Evolutionary conservation across 2,113 vertebrate genomes (phyloP).

Genomic region (Puffinus mauretanicus): DNA sequence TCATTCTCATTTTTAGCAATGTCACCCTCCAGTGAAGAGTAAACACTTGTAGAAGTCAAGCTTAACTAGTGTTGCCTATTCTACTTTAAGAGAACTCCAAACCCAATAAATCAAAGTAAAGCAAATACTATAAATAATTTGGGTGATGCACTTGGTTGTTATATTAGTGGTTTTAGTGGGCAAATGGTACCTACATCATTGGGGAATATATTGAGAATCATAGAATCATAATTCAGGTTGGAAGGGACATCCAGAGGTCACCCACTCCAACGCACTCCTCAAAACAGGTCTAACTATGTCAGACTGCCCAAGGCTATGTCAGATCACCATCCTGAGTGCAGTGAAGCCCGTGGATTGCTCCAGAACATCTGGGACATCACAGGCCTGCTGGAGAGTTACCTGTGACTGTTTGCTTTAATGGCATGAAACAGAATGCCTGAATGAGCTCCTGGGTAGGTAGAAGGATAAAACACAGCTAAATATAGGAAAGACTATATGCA

Average conservation of each 20-base stretch:
- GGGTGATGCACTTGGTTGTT: not conserved
- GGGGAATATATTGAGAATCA: not conserved
- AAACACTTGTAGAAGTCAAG: not conserved
- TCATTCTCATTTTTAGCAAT: not conserved
- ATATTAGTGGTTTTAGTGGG: not conserved
- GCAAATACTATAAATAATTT: not conserved
- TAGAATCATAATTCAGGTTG: not conserved
- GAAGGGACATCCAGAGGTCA: not conserved
- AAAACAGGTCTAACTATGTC: not conserved
- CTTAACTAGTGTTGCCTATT: not conserved
- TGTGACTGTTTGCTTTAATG: not conserved
- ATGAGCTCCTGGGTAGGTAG: not conserved
- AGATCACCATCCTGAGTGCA: not conserved
- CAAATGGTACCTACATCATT: conserved; percentile 11
- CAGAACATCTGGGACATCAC: not conserved
- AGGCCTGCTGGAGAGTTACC: not conserved
- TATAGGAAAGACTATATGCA: not conserved
- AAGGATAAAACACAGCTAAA: not conserved
- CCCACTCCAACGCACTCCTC: not conserved
- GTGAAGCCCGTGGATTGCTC: not conserved
- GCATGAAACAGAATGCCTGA: not conserved
- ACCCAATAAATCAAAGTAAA: not conserved
- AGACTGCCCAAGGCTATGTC: not conserved
- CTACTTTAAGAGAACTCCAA: not conserved
- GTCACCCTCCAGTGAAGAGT: not conserved